Evolutionary conservation across 2,888 invertebrate species (phyloP), one percentile per base, ranked within the genome.

Genomic region (Parthenolecanium corni): DNA sequence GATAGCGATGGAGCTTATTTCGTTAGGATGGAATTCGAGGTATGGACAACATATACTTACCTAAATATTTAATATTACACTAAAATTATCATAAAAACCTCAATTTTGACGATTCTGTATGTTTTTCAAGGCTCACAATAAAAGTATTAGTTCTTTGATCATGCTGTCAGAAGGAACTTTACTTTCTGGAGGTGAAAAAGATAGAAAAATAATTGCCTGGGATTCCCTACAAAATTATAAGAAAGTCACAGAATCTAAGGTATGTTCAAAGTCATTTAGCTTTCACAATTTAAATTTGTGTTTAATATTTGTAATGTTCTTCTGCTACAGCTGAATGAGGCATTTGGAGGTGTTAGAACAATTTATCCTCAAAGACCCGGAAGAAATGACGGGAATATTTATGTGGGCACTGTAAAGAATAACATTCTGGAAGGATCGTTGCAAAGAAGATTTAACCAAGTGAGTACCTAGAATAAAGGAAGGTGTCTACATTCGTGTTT

Each of bases 101-200:
- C n/a, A n/a, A n/a, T n/a, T n/a, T n/a, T n/a, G n/a, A n/a, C n/a
- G n/a, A n/a, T n/a, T n/a, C n/a, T n/a, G n/a, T n/a, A n/a, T n/a
- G n/a, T n/a, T 61, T 23, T 71, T 72, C 44, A 70, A 82, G 79
- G 86, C 89, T 0, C 90, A 90, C 71, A 87, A 85, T 68, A 89
- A 89, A 73, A 87, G 89, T 31, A 89, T 92, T 44, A 88, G 89
- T 68, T 86, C 89, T 1, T 74, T 93, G 64, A 83, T 89, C 53
- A 87, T 92, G 87, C 76, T 93, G 52, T 88, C 88, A 0, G 93
- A 93, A 74, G 92, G 92, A 0, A 92, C 92, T 0, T 73, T 94
- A 11, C 78, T 94, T 51, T 91, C 92, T 0, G 92, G 92, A 0
- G 92, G 92, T 0, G 92, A 91, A 70, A 89, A 88, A 70, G 91